Percentiles rank a stretch among this genome's conserved stretches.
phyloP scores from a whole-genome alignment of 2,888 invertebrate species.

The Himalopsyche kuldschensis region DNA sequence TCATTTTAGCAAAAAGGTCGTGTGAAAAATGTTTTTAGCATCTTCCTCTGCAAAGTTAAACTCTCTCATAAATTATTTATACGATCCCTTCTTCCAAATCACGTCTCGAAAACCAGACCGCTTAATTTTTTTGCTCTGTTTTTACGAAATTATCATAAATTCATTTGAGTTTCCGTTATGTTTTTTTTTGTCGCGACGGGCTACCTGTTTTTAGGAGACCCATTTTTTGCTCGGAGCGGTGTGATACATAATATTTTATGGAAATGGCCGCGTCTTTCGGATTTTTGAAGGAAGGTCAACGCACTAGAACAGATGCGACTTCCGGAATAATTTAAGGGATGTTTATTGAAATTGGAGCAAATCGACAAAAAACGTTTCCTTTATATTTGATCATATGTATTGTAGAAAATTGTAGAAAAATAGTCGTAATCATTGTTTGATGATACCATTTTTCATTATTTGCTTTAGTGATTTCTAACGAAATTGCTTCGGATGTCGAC shows the following conservation, averaged over 20 bases:
- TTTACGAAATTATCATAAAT: conserved; percentile 20
- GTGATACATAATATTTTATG: conserved; percentile 30
- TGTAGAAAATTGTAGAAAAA: too few relatives aligned
- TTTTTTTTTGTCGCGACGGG: conserved; percentile 28
- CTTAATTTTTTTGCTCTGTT: conserved; percentile 31
- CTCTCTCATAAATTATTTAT: conserved; percentile 35
- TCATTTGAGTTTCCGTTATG: conserved; percentile 35
- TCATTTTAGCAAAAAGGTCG: conserved; percentile 21
- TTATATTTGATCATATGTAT: not conserved
- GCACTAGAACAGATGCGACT: conserved; percentile 27
- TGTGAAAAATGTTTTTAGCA: conserved; percentile 25
- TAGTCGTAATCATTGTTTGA: too few relatives aligned
- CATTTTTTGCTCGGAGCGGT: conserved; percentile 23
- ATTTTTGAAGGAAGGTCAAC: conserved; percentile 28
- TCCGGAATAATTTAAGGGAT: conserved; percentile 16
- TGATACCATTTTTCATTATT: not conserved
- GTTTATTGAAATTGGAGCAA: not conserved
- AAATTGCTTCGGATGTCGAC: too few relatives aligned
- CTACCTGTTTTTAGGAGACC: conserved; percentile 37
- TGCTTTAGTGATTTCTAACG: too few relatives aligned
- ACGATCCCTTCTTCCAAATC: conserved; percentile 17
- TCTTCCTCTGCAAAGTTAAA: not conserved
- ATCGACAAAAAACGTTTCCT: not conserved
- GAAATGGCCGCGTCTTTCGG: conserved; percentile 7
- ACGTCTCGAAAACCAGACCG: conserved; percentile 21